Evolutionary conservation across 2,888 invertebrate species (phyloP), one percentile per base, ranked within the genome.

Genomic region (Zygaena filipendulae): DNA sequence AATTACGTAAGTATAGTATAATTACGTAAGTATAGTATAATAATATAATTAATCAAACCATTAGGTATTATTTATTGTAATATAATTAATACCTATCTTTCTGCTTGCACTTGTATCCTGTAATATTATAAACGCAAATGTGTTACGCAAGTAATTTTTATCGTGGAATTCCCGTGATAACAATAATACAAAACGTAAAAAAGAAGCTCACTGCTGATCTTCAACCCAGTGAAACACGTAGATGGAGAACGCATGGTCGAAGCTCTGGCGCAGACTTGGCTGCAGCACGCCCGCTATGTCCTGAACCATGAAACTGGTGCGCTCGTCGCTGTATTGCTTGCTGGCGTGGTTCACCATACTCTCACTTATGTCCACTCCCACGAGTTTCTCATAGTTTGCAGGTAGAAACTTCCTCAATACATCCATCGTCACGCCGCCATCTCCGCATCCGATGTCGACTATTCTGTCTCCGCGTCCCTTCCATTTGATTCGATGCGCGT

Each of bases 191-290:
- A n/a, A n/a, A n/a, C n/a, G n/a, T n/a, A n/a, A n/a, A n/a, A n/a
- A n/a, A n/a, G n/a, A n/a, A n/a, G n/a, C n/a, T n/a, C n/a, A n/a
- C n/a, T n/a, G n/a, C n/a, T n/a, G n/a, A n/a, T n/a, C 13, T 4
- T 26, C 16, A 3, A 35, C 22, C 35, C 35, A 35, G 16, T 35
- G 35, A 13, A 35, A 21, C 2, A 25, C 24, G 13, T 35, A 35
- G 13, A 25, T 32, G 6, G 35, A 35, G 8, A 35, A 21, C 7
- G 32, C 26, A 7, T 36, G 36, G 11, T 36, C 30, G 8, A 33
- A 36, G 3, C 18, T 24, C 8, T 12, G 26, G 3, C 13, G 20
- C 6, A 36, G 14, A 4, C 28, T 21, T 3, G 20, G 5, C 3
- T 27, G 33, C 8, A 30, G n/a, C 11, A 21, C 9, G 11, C 12